Base-by-base conservation (phyloP, 2,113 vertebrate genomes). In the Telmatochromis sp. region DNA sequence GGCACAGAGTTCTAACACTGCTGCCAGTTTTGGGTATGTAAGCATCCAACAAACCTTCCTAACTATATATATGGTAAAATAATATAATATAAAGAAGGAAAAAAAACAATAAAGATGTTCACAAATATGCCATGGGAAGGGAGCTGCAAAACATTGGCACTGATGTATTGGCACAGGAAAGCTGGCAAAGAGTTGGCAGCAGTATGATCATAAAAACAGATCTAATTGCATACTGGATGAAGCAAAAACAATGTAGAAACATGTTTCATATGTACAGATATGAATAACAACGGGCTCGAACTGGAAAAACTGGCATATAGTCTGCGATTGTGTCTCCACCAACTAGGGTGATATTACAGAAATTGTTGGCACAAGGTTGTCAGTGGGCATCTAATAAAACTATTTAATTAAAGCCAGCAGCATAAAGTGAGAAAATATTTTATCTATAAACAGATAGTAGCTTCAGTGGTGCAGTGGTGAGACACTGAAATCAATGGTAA, bases 11-110 rank as follows among this genome's bases (percentile, higher is more conserved):
- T n/a, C 73, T 3, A 42, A 45, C 26, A 33, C 10, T 51, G 11
- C 85, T 88, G 90, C 86, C 92, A 92, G 35, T 21, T 23, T 28
- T 57, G 81, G 19, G 81, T 42, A 19, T 86, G 53, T 28, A 54
- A 53, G 81, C 57, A 81, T 82, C 40, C 15, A 92, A 88, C 58
- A 90, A 92, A 86, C 21, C 40, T 83, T 49, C 13, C 70, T 84
- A 87, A 91, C 88, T 92, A 73, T 88, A 87, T 83, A 89, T 91
- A 88, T 90, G 57, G 83, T 86, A 57, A 85, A 51, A 86, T 45
- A 80, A 19, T 87, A 80, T 57, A 21, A 85, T 31, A 82, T 88
- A 58, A 91, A 80, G 11, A 37, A 37, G 31, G 5, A 10, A 79
- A 90, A 78, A 13, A 37, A 1, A 1, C 57, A 89, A 86, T 82